These are phyloP conservation scores for Coelopa pilipes DNA, from an alignment of 2,888 invertebrate genomes.

Conservation along the genomic window DNA sequence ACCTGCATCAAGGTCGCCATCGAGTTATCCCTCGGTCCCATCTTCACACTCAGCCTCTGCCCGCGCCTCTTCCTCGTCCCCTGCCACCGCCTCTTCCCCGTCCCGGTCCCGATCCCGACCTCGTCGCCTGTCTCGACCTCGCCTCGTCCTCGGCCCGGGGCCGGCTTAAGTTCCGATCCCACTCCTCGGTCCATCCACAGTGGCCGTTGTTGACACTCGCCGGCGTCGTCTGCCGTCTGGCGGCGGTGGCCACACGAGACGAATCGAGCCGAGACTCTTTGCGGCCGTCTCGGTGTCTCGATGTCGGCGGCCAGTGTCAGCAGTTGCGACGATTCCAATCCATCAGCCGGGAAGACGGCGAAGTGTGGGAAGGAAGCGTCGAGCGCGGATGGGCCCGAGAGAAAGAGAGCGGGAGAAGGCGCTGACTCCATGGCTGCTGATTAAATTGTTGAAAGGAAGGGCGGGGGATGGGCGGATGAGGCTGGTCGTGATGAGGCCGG, in stretches of 20 bases:
- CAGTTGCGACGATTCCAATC: conserved; percentile 42
- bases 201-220: conserved; percentile 1
- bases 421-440: too few species aligned
- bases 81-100: not conserved
- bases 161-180: too few species aligned
- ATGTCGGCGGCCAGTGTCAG: conserved; percentile 39
- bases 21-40: not conserved
- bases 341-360: conserved; percentile 31
- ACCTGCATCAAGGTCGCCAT: conserved; percentile 13
- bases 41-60: conserved; percentile 5
- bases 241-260: not conserved
- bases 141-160: not conserved
- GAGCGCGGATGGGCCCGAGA: too few species aligned
- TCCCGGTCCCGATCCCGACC: not conserved
- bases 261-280: conserved; percentile 2
- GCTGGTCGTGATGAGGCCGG: too few species aligned
- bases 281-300: conserved; percentile 15
- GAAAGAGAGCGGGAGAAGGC: too few species aligned
- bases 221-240: not conserved
- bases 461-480: too few species aligned
- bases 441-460: too few species aligned
- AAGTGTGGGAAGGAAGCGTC: too few species aligned
- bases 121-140: not conserved
- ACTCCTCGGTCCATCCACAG: too few species aligned
- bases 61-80: not conserved